These are phyloP conservation scores for Disparrhopalites patrizii DNA, from an alignment of 2,888 invertebrate species.

Conservation along the genomic window DNA sequence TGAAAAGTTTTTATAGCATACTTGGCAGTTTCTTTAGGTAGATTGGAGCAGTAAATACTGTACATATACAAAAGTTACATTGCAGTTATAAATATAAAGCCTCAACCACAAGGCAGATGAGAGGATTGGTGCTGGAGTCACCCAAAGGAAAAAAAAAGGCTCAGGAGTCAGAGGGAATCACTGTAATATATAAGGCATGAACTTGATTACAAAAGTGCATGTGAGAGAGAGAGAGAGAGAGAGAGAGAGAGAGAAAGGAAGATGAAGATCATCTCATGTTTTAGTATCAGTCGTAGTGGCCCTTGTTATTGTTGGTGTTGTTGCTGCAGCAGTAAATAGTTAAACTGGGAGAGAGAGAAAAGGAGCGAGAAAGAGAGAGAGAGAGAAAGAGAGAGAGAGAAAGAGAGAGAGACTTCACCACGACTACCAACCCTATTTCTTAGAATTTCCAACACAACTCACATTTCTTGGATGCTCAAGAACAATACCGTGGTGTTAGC, in stretches of 20 bases:
- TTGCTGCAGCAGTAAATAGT: background rate
- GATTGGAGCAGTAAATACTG: background rate
- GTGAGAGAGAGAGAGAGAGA: background rate
- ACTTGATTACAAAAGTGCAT: conserved; percentile 10
- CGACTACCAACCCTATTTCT: background rate
- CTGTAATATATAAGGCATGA: background rate
- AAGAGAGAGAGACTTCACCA: background rate
- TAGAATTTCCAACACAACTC: background rate
- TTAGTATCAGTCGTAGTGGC: too few species aligned
- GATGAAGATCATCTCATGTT: background rate
- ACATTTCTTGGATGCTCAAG: background rate
- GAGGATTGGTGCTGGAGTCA: background rate
- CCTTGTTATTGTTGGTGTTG: background rate
- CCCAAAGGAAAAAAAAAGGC: background rate
- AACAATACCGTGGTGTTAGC: too few species aligned
- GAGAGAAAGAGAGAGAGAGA: background rate
- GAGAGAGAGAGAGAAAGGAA: background rate
- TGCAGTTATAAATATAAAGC: background rate
- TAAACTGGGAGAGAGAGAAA: too few species aligned
- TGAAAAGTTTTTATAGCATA: conserved; percentile 4
- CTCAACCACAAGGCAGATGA: background rate
- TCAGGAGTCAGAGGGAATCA: background rate
- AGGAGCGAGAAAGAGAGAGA: background rate
- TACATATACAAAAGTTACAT: background rate
- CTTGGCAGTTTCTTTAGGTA: background rate